phyloP scores from a whole-genome alignment of 2,888 invertebrate genomes.

The Hydrotaea cyrtoneurina region DNA sequence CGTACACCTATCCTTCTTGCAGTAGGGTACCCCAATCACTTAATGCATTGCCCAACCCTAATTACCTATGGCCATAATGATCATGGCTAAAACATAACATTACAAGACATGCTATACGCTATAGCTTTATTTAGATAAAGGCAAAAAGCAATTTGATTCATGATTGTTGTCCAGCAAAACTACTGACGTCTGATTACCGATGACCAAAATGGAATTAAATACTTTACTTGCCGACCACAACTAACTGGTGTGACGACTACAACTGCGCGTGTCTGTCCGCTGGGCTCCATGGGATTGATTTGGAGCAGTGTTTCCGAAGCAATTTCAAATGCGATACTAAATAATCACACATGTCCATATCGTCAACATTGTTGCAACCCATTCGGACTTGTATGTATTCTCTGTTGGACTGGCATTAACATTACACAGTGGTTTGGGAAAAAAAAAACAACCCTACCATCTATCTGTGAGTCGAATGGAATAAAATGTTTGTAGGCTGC shows the following conservation, averaged over 20 bases:
- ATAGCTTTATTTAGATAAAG: slow-evolving; percentile 5
- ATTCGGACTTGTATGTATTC: background rate
- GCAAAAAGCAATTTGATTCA: slow-evolving; percentile 23
- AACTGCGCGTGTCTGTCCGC: too few species aligned
- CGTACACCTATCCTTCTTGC: too few species aligned
- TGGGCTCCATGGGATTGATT: background rate
- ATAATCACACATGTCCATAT: slow-evolving; percentile 1
- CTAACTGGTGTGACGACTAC: background rate
- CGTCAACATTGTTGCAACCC: background rate
- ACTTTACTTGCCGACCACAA: background rate
- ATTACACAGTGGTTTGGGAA: background rate
- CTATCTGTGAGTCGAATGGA: too few species aligned
- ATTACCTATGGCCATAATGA: slow-evolving; percentile 15
- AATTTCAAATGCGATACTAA: background rate
- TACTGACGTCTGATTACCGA: slow-evolving; percentile 5
- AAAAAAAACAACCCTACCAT: background rate
- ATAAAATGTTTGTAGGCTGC: too few species aligned
- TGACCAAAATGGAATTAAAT: background rate
- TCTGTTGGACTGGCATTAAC: background rate
- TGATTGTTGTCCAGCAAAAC: slow-evolving; percentile 12
- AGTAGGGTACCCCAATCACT: background rate
- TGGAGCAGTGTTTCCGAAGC: background rate
- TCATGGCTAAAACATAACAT: slow-evolving; percentile 3
- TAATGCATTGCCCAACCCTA: background rate
- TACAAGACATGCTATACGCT: slow-evolving; percentile 15